Conservation (phyloP, 2,888 invertebrate species). For the Thera obeliscata region DNA sequence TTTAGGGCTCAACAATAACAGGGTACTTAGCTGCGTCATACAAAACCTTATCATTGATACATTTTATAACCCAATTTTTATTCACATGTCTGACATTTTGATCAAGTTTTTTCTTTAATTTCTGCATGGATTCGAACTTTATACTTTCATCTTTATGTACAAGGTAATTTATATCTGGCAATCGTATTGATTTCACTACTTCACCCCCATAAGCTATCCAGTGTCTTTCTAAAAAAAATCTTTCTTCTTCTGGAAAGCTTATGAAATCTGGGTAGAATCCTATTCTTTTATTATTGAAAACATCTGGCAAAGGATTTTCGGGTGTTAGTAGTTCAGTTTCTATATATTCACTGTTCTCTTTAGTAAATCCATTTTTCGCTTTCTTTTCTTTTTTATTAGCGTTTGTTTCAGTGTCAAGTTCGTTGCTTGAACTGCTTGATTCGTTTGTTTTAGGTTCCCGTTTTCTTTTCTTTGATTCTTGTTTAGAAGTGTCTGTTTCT, state of each 20-base stretch:
- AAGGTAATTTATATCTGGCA: conserved; percentile 66
- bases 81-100: conserved; percentile 63
- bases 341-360: background rate
- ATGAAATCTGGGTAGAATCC: conserved; percentile 79
- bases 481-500: conserved; percentile 3
- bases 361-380: background rate
- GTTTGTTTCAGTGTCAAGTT: conserved; percentile 3
- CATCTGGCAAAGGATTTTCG: conserved; percentile 68
- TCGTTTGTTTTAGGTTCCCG: background rate
- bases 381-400: background rate
- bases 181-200: conserved; percentile 67
- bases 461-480: conserved; percentile 1
- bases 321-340: conserved; percentile 47
- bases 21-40: conserved; percentile 64
- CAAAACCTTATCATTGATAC: conserved; percentile 66
- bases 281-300: conserved; percentile 63
- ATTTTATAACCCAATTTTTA: conserved; percentile 71
- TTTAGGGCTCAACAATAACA: conserved; percentile 58
- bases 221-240: conserved; percentile 79
- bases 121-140: conserved; percentile 58
- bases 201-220: conserved; percentile 87
- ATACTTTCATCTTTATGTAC: conserved; percentile 65
- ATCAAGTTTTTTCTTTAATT: conserved; percentile 58
- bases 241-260: conserved; percentile 68
- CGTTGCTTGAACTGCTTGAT: conserved; percentile 1